Percentiles rank a stretch among this genome's conserved stretches.
These are phyloP conservation scores for Cossypha polioptera DNA, from an alignment of 2,797 vertebrate genomes.

Conservation along the genomic window DNA sequence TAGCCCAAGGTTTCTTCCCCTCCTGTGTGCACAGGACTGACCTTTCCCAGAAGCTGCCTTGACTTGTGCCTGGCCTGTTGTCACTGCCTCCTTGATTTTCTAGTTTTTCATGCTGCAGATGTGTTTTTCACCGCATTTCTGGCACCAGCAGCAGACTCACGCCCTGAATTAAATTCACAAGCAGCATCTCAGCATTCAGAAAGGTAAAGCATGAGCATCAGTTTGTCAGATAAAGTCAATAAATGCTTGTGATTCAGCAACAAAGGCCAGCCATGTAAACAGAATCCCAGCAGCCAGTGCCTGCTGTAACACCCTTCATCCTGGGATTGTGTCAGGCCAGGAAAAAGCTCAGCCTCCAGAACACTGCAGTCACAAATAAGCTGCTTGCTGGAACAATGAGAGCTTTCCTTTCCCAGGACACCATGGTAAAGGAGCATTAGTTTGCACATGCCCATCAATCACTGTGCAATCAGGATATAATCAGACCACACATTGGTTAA, in stretches of 20 bases:
- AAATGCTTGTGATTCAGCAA: conserved; percentile 17
- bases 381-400: neutral
- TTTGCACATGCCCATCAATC: neutral
- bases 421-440: neutral
- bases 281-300: neutral
- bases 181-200: neutral
- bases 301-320: neutral
- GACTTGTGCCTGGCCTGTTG: neutral
- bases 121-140: neutral
- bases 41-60: neutral
- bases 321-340: neutral
- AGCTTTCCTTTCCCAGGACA: neutral
- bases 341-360: neutral
- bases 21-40: neutral
- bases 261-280: neutral
- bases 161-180: neutral
- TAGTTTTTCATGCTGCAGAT: neutral
- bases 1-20: neutral
- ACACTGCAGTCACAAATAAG: neutral
- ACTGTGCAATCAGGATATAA: neutral
- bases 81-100: neutral
- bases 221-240: conserved; percentile 21
- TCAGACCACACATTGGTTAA: fast-evolving
- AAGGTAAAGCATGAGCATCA: neutral
- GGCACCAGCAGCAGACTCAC: neutral